phyloP scores from a whole-genome alignment of 2,888 invertebrate species.

The Chelonus formosanus region DNA sequence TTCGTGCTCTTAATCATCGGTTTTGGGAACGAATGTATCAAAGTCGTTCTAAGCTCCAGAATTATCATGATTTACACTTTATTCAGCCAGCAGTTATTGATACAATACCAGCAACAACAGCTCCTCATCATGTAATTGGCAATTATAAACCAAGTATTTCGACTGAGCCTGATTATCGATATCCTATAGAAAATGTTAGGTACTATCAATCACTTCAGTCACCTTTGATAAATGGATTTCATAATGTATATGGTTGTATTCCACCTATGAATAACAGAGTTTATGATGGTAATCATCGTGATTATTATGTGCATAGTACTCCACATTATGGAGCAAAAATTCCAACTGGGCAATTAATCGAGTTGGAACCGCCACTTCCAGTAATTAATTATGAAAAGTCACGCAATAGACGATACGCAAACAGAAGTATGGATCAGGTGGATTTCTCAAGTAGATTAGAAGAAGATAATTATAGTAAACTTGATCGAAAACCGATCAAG shows the following conservation, averaged over 20 bases:
- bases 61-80: constrained; percentile 49
- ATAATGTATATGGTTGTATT: constrained; percentile 43
- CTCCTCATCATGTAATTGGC: constrained; percentile 49
- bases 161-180: constrained; percentile 44
- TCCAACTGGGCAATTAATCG: constrained; percentile 76
- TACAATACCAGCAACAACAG: constrained; percentile 36
- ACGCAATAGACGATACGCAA: constrained; percentile 37
- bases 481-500: constrained; percentile 37
- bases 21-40: constrained; percentile 64
- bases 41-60: constrained; percentile 48
- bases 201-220: constrained; percentile 15
- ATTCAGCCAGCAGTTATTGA: constrained; percentile 43
- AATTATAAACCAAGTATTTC: constrained; percentile 46
- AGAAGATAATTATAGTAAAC: constrained; percentile 39
- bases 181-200: constrained; percentile 40
- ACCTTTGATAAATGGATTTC: constrained; percentile 39
- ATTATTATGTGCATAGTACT: constrained; percentile 57
- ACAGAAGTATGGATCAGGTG: not conserved
- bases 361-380: constrained; percentile 69
- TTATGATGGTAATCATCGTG: constrained; percentile 54
- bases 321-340: constrained; percentile 60
- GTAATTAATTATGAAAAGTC: constrained; percentile 49
- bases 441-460: constrained; percentile 15
- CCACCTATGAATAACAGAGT: constrained; percentile 42
- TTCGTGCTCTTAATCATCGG: constrained; percentile 66